Percentiles rank a stretch among this genome's conserved stretches.
These are phyloP conservation scores for Nebria salina DNA, from an alignment of 2,888 invertebrate species.

Conservation along the genomic window DNA sequence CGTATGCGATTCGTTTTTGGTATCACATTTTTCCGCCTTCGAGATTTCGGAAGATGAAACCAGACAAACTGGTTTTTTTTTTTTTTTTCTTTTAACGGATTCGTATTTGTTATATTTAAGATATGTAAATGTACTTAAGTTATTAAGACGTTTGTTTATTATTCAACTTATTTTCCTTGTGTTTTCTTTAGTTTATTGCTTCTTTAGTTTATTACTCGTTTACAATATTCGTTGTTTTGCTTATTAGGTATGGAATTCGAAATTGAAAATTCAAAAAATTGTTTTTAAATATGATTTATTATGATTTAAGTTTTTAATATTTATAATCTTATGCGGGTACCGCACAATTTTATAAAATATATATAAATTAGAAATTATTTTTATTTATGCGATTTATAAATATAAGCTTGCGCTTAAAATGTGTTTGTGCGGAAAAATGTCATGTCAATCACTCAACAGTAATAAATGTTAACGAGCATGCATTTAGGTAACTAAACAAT, in stretches of 20 bases:
- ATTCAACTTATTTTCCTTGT: constrained; percentile 4
- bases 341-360: too few species aligned
- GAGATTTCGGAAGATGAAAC: background rate
- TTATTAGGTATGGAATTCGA: background rate
- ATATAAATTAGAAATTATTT: too few species aligned
- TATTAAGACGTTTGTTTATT: background rate
- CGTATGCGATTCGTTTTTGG: background rate
- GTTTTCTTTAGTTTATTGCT: background rate
- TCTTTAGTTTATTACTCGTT: background rate
- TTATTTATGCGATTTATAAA: too few species aligned
- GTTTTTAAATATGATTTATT: background rate
- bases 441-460: too few species aligned
- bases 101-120: background rate
- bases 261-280: background rate
- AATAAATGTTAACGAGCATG: too few species aligned
- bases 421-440: too few species aligned
- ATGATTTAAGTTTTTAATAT: background rate
- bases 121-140: constrained; percentile 5
- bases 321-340: background rate
- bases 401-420: too few species aligned
- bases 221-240: background rate
- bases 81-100: background rate
- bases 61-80: constrained; percentile 10
- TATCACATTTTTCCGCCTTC: background rate
- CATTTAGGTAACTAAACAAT: too few species aligned